phyloP scores from a whole-genome alignment of 2,888 invertebrate species.

The Hirtodrosophila alboralis region DNA sequence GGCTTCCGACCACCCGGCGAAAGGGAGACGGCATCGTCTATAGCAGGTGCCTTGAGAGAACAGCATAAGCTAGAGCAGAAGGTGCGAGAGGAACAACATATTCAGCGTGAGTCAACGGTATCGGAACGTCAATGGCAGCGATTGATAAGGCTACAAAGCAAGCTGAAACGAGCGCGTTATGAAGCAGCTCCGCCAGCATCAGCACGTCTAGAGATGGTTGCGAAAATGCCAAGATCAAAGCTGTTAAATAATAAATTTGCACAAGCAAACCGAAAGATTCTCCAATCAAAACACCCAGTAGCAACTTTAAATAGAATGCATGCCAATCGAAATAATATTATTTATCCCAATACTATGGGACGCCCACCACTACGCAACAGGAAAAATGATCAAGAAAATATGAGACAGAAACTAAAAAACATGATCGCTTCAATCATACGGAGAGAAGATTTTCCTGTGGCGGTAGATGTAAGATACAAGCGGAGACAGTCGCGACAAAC shows the following conservation, averaged over 20 bases:
- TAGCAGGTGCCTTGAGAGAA: constrained; percentile 35
- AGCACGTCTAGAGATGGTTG: constrained; percentile 26
- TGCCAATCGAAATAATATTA: constrained; percentile 5
- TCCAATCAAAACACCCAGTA: not conserved
- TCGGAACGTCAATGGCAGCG: not conserved
- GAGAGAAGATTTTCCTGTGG: not conserved
- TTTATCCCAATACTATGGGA: not conserved
- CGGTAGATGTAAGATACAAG: not conserved
- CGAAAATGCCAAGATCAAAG: constrained; percentile 12
- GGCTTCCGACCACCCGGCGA: constrained; percentile 30
- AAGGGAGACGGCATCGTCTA: constrained; percentile 1
- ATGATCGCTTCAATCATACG: not conserved
- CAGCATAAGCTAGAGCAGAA: constrained; percentile 50
- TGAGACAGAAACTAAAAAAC: constrained; percentile 11
- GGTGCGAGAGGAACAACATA: constrained; percentile 50
- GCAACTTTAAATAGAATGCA: not conserved
- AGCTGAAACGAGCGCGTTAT: constrained; percentile 29
- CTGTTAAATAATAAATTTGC: too few relatives aligned
- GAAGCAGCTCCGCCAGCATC: constrained; percentile 44
- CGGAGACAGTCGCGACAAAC: not conserved
- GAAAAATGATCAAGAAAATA: constrained; percentile 2
- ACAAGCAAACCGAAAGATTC: not conserved
- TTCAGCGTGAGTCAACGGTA: constrained; percentile 15
- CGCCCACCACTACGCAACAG: constrained; percentile 1
- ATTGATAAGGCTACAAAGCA: not conserved